Evolutionary conservation across 2,888 invertebrate genomes (phyloP).

Genomic region (Aphidoletes aphidimyza): DNA sequence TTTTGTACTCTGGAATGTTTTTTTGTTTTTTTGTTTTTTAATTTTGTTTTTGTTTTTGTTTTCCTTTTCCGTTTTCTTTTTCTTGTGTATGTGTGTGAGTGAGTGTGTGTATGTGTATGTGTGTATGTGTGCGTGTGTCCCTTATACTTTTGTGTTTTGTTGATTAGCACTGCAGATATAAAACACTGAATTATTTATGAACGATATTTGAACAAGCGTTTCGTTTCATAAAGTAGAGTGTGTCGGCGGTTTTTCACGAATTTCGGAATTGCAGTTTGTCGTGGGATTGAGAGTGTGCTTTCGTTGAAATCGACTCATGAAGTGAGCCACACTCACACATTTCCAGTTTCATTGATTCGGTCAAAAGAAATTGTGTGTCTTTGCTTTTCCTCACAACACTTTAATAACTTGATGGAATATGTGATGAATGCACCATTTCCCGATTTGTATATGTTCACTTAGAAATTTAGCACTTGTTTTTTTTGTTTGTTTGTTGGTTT

Average conservation of each 20-base stretch:
- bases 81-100: not conserved
- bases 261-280: constrained; percentile 9
- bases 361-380: not conserved
- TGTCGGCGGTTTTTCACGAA: constrained; percentile 14
- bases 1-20: too few species aligned
- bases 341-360: not conserved
- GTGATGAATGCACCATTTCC: too few species aligned
- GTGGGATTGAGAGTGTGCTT: not conserved
- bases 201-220: constrained; percentile 38
- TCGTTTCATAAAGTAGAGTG: constrained; percentile 20
- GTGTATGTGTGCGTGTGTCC: too few species aligned
- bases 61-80: not conserved
- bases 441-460: too few species aligned
- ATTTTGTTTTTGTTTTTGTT: too few species aligned
- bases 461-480: too few species aligned
- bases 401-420: too few species aligned
- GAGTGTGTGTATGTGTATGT: too few species aligned
- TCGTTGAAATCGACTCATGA: not conserved
- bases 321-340: constrained; percentile 40
- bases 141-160: not conserved
- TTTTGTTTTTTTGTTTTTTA: too few species aligned
- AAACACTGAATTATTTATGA: constrained; percentile 41
- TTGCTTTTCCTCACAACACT: not conserved
- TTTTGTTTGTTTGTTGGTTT: too few species aligned
- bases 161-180: not conserved